Percentiles rank a stretch among this genome's conserved stretches.
phyloP scores from a whole-genome alignment of 2,888 invertebrate species.

The Tillus elongatus region DNA sequence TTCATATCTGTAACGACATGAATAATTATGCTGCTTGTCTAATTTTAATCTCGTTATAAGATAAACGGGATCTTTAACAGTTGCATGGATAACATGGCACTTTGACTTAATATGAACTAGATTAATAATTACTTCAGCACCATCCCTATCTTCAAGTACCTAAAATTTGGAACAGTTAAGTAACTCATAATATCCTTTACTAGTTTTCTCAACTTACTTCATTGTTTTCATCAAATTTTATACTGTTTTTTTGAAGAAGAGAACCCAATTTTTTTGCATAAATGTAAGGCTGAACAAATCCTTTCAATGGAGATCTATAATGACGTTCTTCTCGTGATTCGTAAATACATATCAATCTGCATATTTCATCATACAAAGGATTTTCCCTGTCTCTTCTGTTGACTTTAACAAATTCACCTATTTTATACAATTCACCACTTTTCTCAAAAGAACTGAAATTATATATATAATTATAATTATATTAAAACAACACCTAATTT shows the following conservation, averaged over 20 bases:
- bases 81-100: constrained; percentile 15
- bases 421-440: not conserved
- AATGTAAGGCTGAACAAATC: constrained; percentile 21
- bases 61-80: constrained; percentile 11
- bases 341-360: constrained; percentile 10
- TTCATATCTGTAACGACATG: constrained; percentile 16
- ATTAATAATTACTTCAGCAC: constrained; percentile 10
- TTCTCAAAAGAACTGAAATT: not conserved
- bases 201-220: constrained; percentile 20
- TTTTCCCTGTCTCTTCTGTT: not conserved
- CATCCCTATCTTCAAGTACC: constrained; percentile 16
- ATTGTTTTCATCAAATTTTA: constrained; percentile 20
- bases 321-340: constrained; percentile 3
- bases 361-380: constrained; percentile 8
- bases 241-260: constrained; percentile 12
- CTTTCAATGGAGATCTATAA: constrained; percentile 7
- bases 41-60: no score
- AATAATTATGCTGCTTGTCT: constrained; percentile 8
- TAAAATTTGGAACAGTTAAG: constrained; percentile 7
- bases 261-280: constrained; percentile 18
- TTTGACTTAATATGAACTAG: constrained; percentile 15
- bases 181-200: not conserved
- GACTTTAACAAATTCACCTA: constrained; percentile 9
- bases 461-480: no score
- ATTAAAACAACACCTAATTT: no score